These are phyloP conservation scores for Microtus montanus DNA, from an alignment of 2,113 vertebrate species.

Conservation along the genomic window DNA sequence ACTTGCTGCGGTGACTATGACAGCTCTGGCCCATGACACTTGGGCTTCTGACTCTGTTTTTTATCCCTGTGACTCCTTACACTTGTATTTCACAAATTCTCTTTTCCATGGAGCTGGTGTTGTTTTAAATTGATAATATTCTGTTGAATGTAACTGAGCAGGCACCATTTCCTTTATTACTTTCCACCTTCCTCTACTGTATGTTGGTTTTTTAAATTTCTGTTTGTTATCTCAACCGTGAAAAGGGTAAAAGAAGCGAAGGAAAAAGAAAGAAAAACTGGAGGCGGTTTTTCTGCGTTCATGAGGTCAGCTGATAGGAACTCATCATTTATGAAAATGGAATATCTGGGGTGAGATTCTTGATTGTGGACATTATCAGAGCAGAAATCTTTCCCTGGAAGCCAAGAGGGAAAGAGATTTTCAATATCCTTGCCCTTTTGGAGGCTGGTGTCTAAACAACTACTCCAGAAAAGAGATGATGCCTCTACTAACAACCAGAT, in stretches of 20 bases:
- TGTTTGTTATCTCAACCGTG: constrained; percentile 13
- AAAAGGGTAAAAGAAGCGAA: constrained; percentile 16
- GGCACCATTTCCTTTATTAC: constrained; percentile 7
- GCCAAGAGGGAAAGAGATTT: not conserved
- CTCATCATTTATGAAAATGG: not conserved
- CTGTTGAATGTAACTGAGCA: constrained; percentile 15
- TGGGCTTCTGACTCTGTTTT: constrained; percentile 25
- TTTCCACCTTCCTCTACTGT: not conserved
- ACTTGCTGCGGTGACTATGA: not conserved
- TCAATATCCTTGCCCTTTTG: constrained; percentile 38
- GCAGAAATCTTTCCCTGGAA: not conserved
- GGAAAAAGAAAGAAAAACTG: not conserved
- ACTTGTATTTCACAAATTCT: constrained; percentile 24
- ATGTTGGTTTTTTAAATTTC: not conserved
- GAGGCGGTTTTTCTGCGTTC: not conserved
- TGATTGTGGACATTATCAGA: constrained; percentile 26
- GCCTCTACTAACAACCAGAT: not conserved
- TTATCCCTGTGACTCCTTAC: constrained; percentile 23
- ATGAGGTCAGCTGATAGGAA: constrained; percentile 32
- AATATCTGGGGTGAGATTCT: not conserved
- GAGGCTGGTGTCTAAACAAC: not conserved
- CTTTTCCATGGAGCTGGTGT: constrained; percentile 28
- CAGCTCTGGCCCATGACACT: not conserved
- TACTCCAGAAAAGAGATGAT: not conserved
- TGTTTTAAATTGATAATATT: constrained; percentile 42